Percentiles rank a stretch among this genome's conserved stretches.
These are phyloP conservation scores for Drosophila triauraria DNA, from an alignment of 1,140 invertebrate genomes.

Conservation along the genomic window DNA sequence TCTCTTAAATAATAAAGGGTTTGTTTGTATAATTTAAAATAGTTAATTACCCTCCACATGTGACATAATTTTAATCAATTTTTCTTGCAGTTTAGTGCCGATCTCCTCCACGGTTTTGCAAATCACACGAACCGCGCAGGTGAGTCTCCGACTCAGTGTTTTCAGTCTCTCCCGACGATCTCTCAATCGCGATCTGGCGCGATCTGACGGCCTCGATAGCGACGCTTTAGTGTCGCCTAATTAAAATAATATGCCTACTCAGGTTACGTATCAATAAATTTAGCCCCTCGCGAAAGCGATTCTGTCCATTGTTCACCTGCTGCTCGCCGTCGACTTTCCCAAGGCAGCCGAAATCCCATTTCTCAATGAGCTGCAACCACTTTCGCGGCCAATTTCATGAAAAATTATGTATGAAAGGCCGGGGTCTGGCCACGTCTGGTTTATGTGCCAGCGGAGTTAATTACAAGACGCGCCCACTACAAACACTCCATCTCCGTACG, in stretches of 20 bases:
- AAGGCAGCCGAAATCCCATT: conserved; percentile 19
- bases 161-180: conserved; percentile 54
- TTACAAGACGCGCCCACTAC: conserved; percentile 77
- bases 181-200: conserved; percentile 72
- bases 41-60: neutral
- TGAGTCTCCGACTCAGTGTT: conserved; percentile 16
- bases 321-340: conserved; percentile 44
- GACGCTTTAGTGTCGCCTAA: conserved; percentile 71
- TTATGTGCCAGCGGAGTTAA: conserved; percentile 74
- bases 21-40: too few relatives aligned
- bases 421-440: conserved; percentile 36
- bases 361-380: conserved; percentile 54
- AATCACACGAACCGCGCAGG: conserved; percentile 55
- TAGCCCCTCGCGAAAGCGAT: conserved; percentile 41
- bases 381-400: conserved; percentile 70
- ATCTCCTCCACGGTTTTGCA: conserved; percentile 52
- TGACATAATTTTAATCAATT: neutral
- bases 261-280: conserved; percentile 74
- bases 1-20: too few relatives aligned
- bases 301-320: conserved; percentile 57
- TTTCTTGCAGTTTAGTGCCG: conserved; percentile 32
- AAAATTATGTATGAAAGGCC: conserved; percentile 65
- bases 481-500: conserved; percentile 31
- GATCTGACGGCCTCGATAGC: conserved; percentile 73
- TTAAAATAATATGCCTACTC: conserved; percentile 83